Percentiles rank a stretch among this genome's conserved stretches.
Conservation (phyloP, 2,113 vertebrate species). For the Microcebus ravelobensis region DNA sequence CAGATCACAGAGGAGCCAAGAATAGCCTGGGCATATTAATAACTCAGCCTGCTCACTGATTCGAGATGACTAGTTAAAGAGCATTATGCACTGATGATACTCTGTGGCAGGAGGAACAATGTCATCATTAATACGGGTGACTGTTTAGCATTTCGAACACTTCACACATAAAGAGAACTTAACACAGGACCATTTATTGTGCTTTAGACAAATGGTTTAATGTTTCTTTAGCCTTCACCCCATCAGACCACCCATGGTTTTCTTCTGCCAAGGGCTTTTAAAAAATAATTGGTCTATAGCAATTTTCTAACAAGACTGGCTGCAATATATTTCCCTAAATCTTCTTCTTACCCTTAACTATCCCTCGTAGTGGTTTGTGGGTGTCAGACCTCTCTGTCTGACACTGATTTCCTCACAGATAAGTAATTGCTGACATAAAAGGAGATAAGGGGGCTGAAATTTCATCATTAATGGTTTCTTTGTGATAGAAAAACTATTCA, state of each 20-base stretch:
- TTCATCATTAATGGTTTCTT: constrained; percentile 60
- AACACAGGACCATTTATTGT: constrained; percentile 65
- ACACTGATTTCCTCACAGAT: constrained; percentile 21
- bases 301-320: constrained; percentile 70
- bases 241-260: constrained; percentile 55
- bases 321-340: constrained; percentile 56
- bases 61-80: constrained; percentile 58
- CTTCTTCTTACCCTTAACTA: constrained; percentile 58
- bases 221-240: constrained; percentile 61
- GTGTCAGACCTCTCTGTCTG: constrained; percentile 46
- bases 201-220: constrained; percentile 75
- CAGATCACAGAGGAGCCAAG: constrained; percentile 7
- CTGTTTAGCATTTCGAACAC: constrained; percentile 68
- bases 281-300: constrained; percentile 65
- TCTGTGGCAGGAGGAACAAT: constrained; percentile 23
- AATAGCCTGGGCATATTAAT: constrained; percentile 52
- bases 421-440: constrained; percentile 67
- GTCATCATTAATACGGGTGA: constrained; percentile 58
- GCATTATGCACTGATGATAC: neutral
- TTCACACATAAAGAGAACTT: constrained; percentile 64
- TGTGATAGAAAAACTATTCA: constrained; percentile 61
- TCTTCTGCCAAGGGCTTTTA: constrained; percentile 65
- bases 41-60: constrained; percentile 40
- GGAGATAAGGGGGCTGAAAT: constrained; percentile 46
- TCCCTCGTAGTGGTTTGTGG: constrained; percentile 42